Percentiles rank a stretch among this genome's conserved stretches.
These are phyloP conservation scores for Platyura marginata DNA, from an alignment of 1,140 invertebrate species.

Conservation along the genomic window DNA sequence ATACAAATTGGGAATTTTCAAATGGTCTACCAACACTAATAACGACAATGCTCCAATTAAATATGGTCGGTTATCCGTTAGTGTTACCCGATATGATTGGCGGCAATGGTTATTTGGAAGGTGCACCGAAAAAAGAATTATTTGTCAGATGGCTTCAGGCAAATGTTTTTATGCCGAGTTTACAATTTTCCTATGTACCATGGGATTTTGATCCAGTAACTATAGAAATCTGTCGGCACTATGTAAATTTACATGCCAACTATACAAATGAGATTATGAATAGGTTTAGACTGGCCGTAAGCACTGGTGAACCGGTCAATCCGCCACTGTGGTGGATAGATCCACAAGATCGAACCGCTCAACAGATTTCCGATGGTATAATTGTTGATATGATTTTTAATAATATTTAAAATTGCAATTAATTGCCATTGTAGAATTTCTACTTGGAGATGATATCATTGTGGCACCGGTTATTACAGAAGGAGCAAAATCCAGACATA, in stretches of 20 bases:
- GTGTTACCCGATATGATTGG: constrained; percentile 86
- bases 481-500: constrained; percentile 40
- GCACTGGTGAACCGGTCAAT: constrained; percentile 53
- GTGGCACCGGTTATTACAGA: constrained; percentile 63
- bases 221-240: constrained; percentile 41
- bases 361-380: constrained; percentile 44
- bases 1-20: constrained; percentile 57
- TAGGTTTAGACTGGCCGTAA: constrained; percentile 36
- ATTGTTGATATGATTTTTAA: constrained; percentile 1
- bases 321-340: constrained; percentile 71
- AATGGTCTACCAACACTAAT: constrained; percentile 65
- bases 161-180: constrained; percentile 65
- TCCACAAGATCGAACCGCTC: constrained; percentile 42
- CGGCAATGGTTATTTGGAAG: constrained; percentile 56
- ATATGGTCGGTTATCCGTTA: constrained; percentile 66
- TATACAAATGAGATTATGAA: constrained; percentile 40
- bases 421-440: constrained; percentile 52
- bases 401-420: neutral
- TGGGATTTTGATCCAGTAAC: constrained; percentile 68
- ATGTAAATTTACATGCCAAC: constrained; percentile 46
- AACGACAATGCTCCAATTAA: constrained; percentile 60
- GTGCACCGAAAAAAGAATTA: constrained; percentile 52
- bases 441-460: constrained; percentile 67
- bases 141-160: constrained; percentile 80
- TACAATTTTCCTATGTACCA: constrained; percentile 77